Evolutionary conservation across 2,113 vertebrate genomes (phyloP).

Genomic region (Enhydra lutris): DNA sequence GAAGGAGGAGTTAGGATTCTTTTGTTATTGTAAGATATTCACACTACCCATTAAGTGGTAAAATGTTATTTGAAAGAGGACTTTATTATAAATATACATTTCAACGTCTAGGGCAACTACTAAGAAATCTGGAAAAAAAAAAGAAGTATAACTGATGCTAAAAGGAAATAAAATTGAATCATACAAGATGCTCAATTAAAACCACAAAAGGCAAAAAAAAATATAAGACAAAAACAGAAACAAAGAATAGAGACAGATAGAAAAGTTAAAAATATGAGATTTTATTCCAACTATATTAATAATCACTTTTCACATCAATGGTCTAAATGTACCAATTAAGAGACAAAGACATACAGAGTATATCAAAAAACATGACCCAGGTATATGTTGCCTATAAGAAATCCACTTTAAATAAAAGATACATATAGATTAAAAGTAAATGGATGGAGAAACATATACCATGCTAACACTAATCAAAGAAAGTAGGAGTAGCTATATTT

Average conservation of each 20-base stretch:
- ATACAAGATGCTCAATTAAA: not conserved
- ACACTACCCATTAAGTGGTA: not conserved
- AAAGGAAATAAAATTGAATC: not conserved
- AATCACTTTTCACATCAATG: not conserved
- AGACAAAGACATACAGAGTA: not conserved
- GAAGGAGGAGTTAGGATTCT: not conserved
- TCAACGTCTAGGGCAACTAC: not conserved
- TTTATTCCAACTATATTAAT: not conserved
- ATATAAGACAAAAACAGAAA: not conserved
- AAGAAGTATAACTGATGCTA: not conserved
- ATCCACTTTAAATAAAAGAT: not conserved
- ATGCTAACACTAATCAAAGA: not conserved
- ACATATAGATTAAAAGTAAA: not conserved
- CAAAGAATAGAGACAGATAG: not conserved
- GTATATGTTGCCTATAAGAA: not conserved
- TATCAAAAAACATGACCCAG: not conserved
- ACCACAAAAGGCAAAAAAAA: not conserved
- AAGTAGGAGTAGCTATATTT: not conserved
- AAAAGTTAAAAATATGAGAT: not conserved
- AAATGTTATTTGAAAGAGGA: not conserved
- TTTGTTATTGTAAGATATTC: not conserved
- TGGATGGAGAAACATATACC: not conserved
- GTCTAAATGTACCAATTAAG: not conserved
- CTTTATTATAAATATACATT: not conserved
- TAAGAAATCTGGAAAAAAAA: not conserved